Base-by-base conservation (phyloP, 2,888 invertebrate genomes). In the Drosophila monieri region DNA sequence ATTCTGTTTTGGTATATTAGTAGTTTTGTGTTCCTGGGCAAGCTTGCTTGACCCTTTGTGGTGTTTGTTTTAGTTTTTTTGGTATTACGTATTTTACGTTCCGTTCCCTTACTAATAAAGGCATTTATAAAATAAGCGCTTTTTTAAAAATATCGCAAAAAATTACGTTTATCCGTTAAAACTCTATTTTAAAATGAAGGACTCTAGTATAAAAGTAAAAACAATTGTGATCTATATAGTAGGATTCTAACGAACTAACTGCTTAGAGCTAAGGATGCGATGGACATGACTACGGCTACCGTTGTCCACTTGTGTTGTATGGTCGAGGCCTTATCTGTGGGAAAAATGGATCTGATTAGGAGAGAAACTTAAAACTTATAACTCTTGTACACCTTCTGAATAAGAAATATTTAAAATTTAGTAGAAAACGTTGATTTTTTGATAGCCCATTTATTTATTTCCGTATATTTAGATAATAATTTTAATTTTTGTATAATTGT, bases 121-220 rank as follows among this genome's bases (percentile, higher is more conserved):
- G 90, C 91, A 90, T 91, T 90, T 90, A 91, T 90, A 90, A 90
- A 91, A 90, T 90, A 91, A 91, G 91, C 91, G 88, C 86, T 88
- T 89, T 85, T 89, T 90, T 88, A 84, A 91, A 91, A 90, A 91
- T 91, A 90, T 90, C 89, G 91, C 90, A 90, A 91, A 90, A 89
- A 85, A 85, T 85, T 85, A 76, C 88, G 79, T 90, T 89, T 88
- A 83, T 89, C 89, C 88, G 83, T 80, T 88, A 89, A 90, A 90
- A 89, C 85, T 90, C 89, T 89, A 89, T 86, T 80, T 88, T 77
- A 88, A 83, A 87, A 78, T 80, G 32, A 81, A 62, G 74, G 69
- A 67, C 67, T 76, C 84, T 84, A 88, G 76, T 69, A 49, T 56
- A 80, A 83, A 83, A 72, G 68, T 90, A 89, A 88, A 88, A 85